Base-by-base conservation (phyloP, 2,113 vertebrate genomes). In the Esox niger region DNA sequence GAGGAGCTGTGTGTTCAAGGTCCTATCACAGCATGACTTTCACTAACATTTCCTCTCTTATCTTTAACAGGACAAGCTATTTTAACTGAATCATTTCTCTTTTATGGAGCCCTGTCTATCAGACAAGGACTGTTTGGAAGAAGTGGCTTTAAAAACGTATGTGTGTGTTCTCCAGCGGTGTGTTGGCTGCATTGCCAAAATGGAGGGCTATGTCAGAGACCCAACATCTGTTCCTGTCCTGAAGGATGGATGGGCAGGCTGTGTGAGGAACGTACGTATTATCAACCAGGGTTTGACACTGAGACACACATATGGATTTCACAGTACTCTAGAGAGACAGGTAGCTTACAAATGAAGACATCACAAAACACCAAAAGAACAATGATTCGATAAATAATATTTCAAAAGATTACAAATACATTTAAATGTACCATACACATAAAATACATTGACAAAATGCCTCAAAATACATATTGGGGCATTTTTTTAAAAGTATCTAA, bases 221-320 rank as follows among this genome's bases (percentile, higher is more conserved):
- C 97, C 9, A 98, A 98, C 64, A 92, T 87, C 20, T 99, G 97
- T 68, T 92, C 94, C 0, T 99, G 97, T 66, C 93, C 92, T 0
- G 92, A 97, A 0, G 97, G 97, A 57, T 99, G 97, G 97, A 99
- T 97, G 96, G 97, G 97, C 7, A 93, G 92, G 25, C 93, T 97
- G 9, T 99, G 97, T 75, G 96, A 98, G 79, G 96, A 98, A 69
- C 95, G 97, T 99, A 83, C 69, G 97, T 97, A 21, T 57, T 57
- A 13, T 23, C 11, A 49, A 49, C n/a, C 20, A 5, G n/a, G n/a
- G n/a, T 49, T 17, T 20, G 21, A 21, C 47, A 52, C 6, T 52
- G 20, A 52, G 21, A 15, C 38, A 43, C 38, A 43, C 17, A 15
- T 43, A 43, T n/a, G n/a, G n/a, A n/a, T n/a, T n/a, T n/a, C n/a